Evolutionary conservation across 2,888 invertebrate species (phyloP).

Genomic region (Stenurella melanura): DNA sequence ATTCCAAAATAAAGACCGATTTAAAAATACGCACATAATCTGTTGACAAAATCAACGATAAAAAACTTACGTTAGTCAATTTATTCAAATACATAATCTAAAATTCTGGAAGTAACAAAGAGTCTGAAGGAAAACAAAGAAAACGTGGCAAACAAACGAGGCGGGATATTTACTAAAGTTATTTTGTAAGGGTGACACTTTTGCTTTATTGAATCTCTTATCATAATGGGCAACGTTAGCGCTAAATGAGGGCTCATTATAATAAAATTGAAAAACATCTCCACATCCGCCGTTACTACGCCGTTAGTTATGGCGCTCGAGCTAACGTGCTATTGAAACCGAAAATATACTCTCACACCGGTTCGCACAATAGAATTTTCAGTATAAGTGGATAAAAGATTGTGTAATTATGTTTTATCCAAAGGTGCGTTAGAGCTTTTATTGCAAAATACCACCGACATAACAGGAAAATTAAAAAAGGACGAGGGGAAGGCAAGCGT

Average conservation of each 20-base stretch:
- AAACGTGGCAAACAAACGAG: conserved; percentile 48
- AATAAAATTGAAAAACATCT: conserved; percentile 69
- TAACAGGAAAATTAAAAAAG: conserved; percentile 34
- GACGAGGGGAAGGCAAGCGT: not conserved
- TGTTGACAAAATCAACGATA: conserved; percentile 42
- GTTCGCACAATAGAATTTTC: conserved; percentile 12
- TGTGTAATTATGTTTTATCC: conserved; percentile 21
- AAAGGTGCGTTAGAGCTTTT: conserved; percentile 17
- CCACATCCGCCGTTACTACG: conserved; percentile 54
- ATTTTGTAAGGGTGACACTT: conserved; percentile 61
- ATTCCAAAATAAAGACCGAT: conserved; percentile 16
- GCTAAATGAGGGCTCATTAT: conserved; percentile 68
- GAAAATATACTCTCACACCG: conserved; percentile 19
- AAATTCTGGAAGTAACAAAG: conserved; percentile 52
- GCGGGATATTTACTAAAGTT: conserved; percentile 60
- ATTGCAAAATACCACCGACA: conserved; percentile 11
- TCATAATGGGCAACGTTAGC: conserved; percentile 68
- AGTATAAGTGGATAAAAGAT: conserved; percentile 34
- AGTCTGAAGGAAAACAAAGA: conserved; percentile 54
- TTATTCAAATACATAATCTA: conserved; percentile 55
- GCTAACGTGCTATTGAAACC: conserved; percentile 24
- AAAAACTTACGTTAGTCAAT: conserved; percentile 52
- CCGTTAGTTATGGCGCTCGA: conserved; percentile 11
- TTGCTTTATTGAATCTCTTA: conserved; percentile 69
- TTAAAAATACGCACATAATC: conserved; percentile 30